phyloP scores from a whole-genome alignment of 2,113 vertebrate species.

The Nicator chloris region DNA sequence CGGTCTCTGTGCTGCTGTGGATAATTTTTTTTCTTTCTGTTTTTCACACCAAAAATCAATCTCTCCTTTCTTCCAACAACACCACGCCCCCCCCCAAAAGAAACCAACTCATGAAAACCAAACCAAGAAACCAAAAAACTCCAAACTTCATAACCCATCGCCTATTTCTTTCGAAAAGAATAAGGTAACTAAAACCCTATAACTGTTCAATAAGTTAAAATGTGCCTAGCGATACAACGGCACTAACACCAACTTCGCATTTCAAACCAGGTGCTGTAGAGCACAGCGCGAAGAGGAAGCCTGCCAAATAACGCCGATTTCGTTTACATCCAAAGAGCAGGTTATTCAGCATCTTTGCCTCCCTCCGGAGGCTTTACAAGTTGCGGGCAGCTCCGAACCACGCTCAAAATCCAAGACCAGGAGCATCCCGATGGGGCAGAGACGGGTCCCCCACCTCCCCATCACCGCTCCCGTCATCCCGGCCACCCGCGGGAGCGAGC shows the following conservation, averaged over 20 bases:
- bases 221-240: fast-evolving
- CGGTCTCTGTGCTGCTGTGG: fast-evolving
- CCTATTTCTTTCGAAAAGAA: neutral
- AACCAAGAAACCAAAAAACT: neutral
- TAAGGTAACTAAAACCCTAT: fast-evolving
- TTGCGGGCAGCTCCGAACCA: neutral
- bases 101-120: neutral
- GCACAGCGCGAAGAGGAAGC: fast-evolving
- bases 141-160: fast-evolving
- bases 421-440: fast-evolving
- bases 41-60: neutral
- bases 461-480: no score
- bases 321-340: neutral
- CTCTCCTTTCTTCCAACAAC: fast-evolving
- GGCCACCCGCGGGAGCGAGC: neutral
- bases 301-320: fast-evolving
- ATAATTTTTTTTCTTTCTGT: fast-evolving
- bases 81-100: no score
- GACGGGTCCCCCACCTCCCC: no score
- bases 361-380: neutral
- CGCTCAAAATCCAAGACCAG: fast-evolving
- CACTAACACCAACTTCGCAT: fast-evolving
- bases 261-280: fast-evolving
- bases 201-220: neutral
- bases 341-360: no score